phyloP scores from a whole-genome alignment of 2,888 invertebrate species.

The Aleiodes leptofemur region DNA sequence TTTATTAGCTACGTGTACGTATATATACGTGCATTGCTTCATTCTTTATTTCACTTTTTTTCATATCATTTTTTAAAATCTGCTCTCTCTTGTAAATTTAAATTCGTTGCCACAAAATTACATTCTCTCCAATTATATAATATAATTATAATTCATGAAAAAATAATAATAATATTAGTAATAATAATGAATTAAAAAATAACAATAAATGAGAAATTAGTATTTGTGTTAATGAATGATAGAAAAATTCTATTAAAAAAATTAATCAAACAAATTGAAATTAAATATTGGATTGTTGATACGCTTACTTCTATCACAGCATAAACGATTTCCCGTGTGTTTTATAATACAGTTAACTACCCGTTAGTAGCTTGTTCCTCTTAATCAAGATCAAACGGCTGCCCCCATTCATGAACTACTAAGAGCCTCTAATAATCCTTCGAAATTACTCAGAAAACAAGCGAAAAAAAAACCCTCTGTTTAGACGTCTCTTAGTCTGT shows the following conservation, averaged over 20 bases:
- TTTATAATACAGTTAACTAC: too few relatives aligned
- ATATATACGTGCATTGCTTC: constrained; percentile 59
- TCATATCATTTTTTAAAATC: constrained; percentile 18
- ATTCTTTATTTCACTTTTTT: constrained; percentile 34
- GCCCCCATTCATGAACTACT: too few relatives aligned
- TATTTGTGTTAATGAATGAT: neutral
- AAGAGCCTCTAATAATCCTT: too few relatives aligned
- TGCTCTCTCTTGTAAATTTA: constrained; percentile 26
- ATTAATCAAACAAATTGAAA: neutral
- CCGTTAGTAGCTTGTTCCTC: too few relatives aligned
- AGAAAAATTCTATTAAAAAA: neutral
- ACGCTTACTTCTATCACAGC: constrained; percentile 72
- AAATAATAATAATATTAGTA: neutral
- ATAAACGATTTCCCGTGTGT: constrained; percentile 58
- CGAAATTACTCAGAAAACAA: too few relatives aligned
- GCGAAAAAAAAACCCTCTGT: too few relatives aligned
- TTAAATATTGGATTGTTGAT: constrained; percentile 65
- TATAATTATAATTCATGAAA: constrained; percentile 3
- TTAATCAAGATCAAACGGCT: too few relatives aligned
- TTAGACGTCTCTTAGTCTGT: too few relatives aligned
- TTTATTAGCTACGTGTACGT: constrained; percentile 57
- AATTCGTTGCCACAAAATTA: constrained; percentile 28
- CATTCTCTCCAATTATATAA: constrained; percentile 24
- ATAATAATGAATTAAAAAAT: neutral
- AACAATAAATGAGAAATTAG: neutral